A percentile compares a stretch with the other conserved stretches of the same genome.
phyloP scores from a whole-genome alignment of 2,113 vertebrate species.

The Willisornis vidua region DNA sequence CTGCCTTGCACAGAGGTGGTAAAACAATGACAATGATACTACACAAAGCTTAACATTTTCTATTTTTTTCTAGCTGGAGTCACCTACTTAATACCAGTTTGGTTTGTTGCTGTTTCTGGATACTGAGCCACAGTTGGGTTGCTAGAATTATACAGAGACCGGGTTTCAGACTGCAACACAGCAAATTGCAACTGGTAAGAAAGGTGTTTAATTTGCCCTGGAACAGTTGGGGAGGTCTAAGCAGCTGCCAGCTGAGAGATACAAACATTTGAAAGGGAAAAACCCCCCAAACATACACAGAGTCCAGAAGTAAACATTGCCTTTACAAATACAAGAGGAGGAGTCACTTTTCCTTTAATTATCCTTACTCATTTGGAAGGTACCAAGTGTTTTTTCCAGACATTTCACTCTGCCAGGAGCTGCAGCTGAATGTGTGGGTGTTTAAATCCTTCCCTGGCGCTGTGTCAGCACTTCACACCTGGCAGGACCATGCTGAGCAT shows the following conservation, averaged over 20 bases:
- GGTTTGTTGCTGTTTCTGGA: not conserved
- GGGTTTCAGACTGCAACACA: not conserved
- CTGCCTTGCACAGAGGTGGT: not conserved
- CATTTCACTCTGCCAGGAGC: not conserved
- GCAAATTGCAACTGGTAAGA: not conserved
- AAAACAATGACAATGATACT: not conserved
- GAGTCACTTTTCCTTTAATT: not conserved
- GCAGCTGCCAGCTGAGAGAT: not conserved
- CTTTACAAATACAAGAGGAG: not conserved
- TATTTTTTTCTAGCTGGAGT: not conserved
- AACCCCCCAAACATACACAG: not conserved
- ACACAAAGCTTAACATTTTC: not conserved
- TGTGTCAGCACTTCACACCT: not conserved
- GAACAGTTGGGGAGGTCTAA: not conserved
- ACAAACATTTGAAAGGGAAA: not conserved
- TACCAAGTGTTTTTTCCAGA: not conserved
- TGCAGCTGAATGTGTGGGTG: not conserved
- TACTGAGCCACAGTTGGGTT: not conserved
- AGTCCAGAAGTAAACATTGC: not conserved
- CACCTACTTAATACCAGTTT: not conserved
- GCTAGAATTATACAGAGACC: not conserved
- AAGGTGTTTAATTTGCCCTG: not conserved
- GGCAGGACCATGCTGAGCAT: not conserved
- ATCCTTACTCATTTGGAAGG: not conserved
- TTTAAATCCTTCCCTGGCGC: not conserved